Conservation (phyloP, 2,113 vertebrate genomes). For the Potamarius usumacintae region DNA sequence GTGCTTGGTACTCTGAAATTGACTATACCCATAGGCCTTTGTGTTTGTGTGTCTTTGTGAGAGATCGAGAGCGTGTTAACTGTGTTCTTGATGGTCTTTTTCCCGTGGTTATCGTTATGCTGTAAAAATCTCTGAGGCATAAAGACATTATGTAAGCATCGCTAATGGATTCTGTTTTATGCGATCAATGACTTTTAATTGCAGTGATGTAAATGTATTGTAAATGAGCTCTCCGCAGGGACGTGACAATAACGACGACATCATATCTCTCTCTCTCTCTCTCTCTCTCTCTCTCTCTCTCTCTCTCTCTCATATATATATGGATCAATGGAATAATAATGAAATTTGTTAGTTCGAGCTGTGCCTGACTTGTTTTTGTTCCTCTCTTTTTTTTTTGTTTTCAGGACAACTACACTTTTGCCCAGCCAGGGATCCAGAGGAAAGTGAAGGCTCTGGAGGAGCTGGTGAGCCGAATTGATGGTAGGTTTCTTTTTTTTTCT, state of each 20-base stretch:
- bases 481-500: slow-evolving; percentile 70
- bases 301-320: too few relatives aligned
- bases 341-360: too few relatives aligned
- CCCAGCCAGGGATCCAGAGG: slow-evolving; percentile 95
- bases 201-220: slow-evolving; percentile 26
- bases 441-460: slow-evolving; percentile 95
- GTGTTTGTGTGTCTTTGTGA: slow-evolving; percentile 28
- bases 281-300: too few relatives aligned
- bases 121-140: slow-evolving; percentile 34
- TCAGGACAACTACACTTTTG: slow-evolving; percentile 98
- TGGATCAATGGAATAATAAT: too few relatives aligned
- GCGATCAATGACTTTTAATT: slow-evolving; percentile 41
- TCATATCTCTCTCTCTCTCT: neutral
- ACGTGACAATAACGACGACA: slow-evolving; percentile 11
- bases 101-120: slow-evolving; percentile 14
- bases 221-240: slow-evolving; percentile 4
- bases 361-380: neutral
- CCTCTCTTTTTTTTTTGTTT: slow-evolving; percentile 35
- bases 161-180: slow-evolving; percentile 40
- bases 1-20: neutral
- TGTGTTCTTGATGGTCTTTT: slow-evolving; percentile 16
- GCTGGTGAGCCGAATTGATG: slow-evolving; percentile 95
- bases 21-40: slow-evolving; percentile 8
- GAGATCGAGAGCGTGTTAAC: slow-evolving; percentile 3
- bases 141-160: slow-evolving; percentile 31